Percentiles rank a stretch among this genome's conserved stretches.
Evolutionary conservation across 1,140 invertebrate genomes (phyloP).

Genomic region (Danaus melanippus): DNA sequence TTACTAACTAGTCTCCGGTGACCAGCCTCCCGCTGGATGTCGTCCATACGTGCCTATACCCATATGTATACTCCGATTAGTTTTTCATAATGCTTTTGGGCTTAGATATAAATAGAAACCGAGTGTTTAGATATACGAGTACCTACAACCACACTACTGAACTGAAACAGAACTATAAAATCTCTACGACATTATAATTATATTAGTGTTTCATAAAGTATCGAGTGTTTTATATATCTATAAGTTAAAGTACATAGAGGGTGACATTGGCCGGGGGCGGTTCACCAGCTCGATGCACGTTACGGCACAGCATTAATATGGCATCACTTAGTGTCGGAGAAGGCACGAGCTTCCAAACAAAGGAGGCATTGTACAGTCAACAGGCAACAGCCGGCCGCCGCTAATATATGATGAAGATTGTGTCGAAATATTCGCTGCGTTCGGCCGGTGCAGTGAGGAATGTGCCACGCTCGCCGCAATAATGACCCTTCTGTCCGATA

Average conservation of each 20-base stretch:
- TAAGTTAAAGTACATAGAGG: neutral
- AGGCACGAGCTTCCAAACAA: slow-evolving; percentile 20
- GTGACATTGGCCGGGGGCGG: neutral
- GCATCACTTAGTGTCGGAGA: slow-evolving; percentile 17
- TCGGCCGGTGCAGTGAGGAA: slow-evolving; percentile 14
- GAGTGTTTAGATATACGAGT: too few relatives aligned
- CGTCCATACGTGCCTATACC: too few relatives aligned
- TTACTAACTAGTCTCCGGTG: too few relatives aligned
- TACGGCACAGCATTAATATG: slow-evolving; percentile 17
- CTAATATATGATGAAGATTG: slow-evolving; percentile 24
- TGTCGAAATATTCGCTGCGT: slow-evolving; percentile 14
- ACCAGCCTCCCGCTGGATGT: too few relatives aligned
- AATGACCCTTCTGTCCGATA: neutral
- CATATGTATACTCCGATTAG: too few relatives aligned
- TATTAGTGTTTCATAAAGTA: neutral
- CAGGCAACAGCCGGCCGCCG: slow-evolving; percentile 6
- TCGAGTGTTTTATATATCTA: neutral
- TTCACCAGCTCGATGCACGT: slow-evolving; percentile 1
- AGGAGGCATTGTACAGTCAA: slow-evolving; percentile 20
- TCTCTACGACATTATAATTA: neutral
- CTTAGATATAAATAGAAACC: too few relatives aligned
- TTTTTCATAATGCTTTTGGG: too few relatives aligned
- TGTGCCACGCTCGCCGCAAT: slow-evolving; percentile 3
- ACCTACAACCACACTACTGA: too few relatives aligned
- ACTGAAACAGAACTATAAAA: slow-evolving; percentile 10